Evolutionary conservation across 2,113 vertebrate species (phyloP), one percentile per base, ranked within the genome.

Genomic region (Apteryx owenii): DNA sequence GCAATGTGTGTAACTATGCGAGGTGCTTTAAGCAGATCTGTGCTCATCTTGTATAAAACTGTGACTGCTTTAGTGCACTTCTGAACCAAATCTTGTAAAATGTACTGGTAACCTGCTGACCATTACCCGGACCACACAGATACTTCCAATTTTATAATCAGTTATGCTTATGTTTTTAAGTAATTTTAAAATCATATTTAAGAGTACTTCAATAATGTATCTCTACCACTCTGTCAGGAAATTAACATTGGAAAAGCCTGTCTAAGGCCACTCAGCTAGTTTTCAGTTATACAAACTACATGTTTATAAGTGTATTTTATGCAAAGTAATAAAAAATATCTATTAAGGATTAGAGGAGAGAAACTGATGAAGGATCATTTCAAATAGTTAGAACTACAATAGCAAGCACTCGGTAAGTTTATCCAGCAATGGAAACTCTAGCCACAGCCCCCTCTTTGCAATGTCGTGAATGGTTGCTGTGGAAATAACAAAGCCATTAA

Each of bases 401-500:
- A 65, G 12, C 31, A 54, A 86, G 11, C 60, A 89, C 70, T 56
- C 22, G 11, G 18, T 38, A 91, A 73, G 31, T 77, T 46, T 44
- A 44, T n/a, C 16, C 82, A 90, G 77, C n/a, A 94, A 38, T 20
- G 46, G 19, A 68, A 97, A 73, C 20, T 64, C 42, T 40, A 81
- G 33, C 65, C 94, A 61, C 85, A 94, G n/a, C 69, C 42, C 61
- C 65, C 88, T 92, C 60, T 56, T 75, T 87, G 69, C 88, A 90
- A 29, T 84, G 77, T 72, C 72, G 69, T 17, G 64, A 86, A 78
- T 25, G 51, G 72, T 51, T 95, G 83, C 88, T 90, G 88, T 85
- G 70, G 86, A 93, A 96, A 93, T 95, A 94, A 80, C 50, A 51
- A 58, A 69, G 61, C 40, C 42, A 89, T 71, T 89, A 92, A 94